phyloP scores from a whole-genome alignment of 1,140 invertebrate genomes.

The Planococcus citri region DNA sequence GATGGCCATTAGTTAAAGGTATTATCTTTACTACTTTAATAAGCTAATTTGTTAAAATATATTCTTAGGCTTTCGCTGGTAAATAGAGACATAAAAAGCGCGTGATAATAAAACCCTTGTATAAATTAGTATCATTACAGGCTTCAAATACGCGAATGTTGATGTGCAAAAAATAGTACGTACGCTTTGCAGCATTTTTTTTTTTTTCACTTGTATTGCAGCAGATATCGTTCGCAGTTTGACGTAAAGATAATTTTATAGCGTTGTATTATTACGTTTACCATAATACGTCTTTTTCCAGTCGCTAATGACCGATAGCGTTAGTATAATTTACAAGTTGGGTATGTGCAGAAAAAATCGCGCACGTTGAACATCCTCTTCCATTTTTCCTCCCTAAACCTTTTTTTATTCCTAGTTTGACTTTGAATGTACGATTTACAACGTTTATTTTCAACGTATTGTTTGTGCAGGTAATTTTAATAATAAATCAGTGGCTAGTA shows the following conservation, averaged over 20 bases:
- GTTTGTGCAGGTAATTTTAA: background rate
- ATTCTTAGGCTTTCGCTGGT: background rate
- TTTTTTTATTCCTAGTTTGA: background rate
- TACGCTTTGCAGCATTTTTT: background rate
- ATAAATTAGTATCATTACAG: constrained; percentile 2
- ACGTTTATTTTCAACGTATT: background rate
- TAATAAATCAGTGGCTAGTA: background rate
- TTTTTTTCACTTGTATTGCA: no score
- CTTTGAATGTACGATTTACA: no score
- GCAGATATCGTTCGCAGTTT: background rate
- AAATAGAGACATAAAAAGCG: constrained; percentile 2
- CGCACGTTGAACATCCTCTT: no score
- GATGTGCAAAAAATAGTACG: background rate
- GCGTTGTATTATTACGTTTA: constrained; percentile 1
- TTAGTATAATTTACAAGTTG: background rate
- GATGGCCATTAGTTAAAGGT: background rate
- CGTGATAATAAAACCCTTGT: background rate
- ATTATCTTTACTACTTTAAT: constrained; percentile 3
- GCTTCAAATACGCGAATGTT: background rate
- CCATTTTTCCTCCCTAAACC: background rate
- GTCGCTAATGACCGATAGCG: constrained; percentile 5
- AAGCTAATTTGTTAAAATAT: constrained; percentile 8
- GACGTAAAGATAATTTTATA: background rate
- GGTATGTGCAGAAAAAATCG: background rate
- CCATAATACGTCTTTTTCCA: background rate